Evolutionary conservation across 2,113 vertebrate genomes (phyloP).

Genomic region (Mionectes macconnelli): DNA sequence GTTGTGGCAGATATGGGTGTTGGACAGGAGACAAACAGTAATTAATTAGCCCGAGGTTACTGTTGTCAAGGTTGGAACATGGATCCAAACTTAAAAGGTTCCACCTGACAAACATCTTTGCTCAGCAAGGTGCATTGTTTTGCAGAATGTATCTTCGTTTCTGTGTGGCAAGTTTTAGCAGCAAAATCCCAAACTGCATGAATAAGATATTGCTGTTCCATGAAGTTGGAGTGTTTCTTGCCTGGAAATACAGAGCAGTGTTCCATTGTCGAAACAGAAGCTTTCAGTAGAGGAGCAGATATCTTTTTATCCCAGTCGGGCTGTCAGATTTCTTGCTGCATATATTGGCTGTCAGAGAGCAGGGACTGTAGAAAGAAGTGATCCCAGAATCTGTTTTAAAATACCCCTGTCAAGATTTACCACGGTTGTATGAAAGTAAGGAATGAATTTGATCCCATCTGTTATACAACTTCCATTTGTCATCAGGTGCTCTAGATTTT

Average conservation of each 20-base stretch:
- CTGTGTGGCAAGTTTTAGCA: neutral
- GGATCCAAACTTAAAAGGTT: neutral
- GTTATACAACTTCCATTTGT: neutral
- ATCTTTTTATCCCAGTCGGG: neutral
- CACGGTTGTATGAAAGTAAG: neutral
- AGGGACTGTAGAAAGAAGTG: neutral
- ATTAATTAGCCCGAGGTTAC: neutral
- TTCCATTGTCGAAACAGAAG: neutral
- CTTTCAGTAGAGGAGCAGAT: neutral
- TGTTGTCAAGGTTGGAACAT: neutral
- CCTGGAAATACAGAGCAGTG: neutral
- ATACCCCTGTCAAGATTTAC: neutral
- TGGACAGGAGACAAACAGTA: neutral
- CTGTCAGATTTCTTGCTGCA: neutral
- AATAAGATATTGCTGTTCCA: neutral
- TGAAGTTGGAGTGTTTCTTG: neutral
- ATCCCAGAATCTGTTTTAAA: neutral
- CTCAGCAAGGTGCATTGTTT: neutral
- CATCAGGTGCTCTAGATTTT: conserved; percentile 36
- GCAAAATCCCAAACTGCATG: neutral
- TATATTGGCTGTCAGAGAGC: neutral
- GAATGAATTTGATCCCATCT: neutral
- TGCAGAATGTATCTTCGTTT: neutral
- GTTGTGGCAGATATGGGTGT: neutral
- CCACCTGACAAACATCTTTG: neutral